A percentile compares a stretch with the other conserved stretches of the same genome.
Evolutionary conservation across 2,113 vertebrate species (phyloP).

Genomic region (Meleagris gallopavo): DNA sequence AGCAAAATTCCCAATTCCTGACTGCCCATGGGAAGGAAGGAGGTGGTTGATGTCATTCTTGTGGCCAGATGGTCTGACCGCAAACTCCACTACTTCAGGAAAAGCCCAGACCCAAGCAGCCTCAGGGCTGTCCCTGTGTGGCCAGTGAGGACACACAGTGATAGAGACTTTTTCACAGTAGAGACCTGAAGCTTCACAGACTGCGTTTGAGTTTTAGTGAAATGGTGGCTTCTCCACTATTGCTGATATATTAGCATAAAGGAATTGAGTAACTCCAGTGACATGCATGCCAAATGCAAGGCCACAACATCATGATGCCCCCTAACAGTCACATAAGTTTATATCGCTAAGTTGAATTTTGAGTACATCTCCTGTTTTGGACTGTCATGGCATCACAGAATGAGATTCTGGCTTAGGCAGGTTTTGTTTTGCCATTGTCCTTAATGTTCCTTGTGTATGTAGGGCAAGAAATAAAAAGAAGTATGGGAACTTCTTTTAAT

Average conservation of each 20-base stretch:
- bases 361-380: background rate
- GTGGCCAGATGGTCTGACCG: conserved; percentile 1
- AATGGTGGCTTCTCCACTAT: background rate
- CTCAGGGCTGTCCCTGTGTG: background rate
- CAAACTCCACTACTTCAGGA: background rate
- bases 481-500: background rate
- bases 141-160: background rate
- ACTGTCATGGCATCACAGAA: rapidly evolving
- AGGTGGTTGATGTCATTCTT: background rate
- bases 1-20: background rate
- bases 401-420: rapidly evolving
- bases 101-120: background rate
- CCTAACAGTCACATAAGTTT: rapidly evolving
- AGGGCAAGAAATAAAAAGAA: background rate
- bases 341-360: background rate
- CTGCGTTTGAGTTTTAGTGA: background rate
- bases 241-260: background rate
- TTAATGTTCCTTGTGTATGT: background rate
- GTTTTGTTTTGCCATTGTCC: background rate
- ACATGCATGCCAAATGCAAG: background rate
- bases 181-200: background rate
- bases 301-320: rapidly evolving
- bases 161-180: background rate
- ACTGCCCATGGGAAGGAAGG: background rate
- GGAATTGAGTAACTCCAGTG: rapidly evolving